A percentile compares a stretch with the other conserved stretches of the same genome.
phyloP scores from a whole-genome alignment of 2,888 invertebrate genomes.

The Andrena chrysosceles region DNA sequence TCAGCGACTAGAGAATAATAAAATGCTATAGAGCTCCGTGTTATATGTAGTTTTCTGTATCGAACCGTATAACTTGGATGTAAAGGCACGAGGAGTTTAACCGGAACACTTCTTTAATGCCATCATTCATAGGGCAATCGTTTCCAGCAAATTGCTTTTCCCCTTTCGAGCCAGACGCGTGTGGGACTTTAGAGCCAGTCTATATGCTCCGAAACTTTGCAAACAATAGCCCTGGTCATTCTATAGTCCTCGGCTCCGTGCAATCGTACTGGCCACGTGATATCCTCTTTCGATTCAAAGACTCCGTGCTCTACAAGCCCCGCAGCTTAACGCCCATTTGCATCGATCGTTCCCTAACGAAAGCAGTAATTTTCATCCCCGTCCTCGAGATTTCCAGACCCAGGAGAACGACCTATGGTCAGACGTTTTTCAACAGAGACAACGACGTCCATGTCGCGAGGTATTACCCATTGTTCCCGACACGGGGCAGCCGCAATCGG shows the following conservation, averaged over 20 bases:
- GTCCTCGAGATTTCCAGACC: not conserved
- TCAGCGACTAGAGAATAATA: not conserved
- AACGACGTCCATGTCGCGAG: constrained; percentile 19
- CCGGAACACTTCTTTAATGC: no score
- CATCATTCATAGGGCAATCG: no score
- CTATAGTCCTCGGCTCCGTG: no score
- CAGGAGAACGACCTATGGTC: not conserved
- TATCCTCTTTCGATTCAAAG: no score
- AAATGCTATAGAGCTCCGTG: not conserved
- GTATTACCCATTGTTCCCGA: constrained; percentile 62
- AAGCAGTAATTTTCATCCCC: no score
- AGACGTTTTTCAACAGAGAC: not conserved
- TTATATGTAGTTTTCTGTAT: not conserved
- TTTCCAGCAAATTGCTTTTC: not conserved
- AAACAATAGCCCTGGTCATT: no score
- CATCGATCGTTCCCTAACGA: no score
- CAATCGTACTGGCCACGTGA: no score
- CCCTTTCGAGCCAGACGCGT: not conserved
- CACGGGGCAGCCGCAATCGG: constrained; percentile 55
- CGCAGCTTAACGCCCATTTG: no score
- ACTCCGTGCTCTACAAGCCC: no score
- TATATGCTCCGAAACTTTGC: no score
- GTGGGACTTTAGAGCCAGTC: not conserved
- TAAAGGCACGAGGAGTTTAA: not conserved
- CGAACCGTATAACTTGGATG: not conserved